These are phyloP conservation scores for Arothron firmamentum DNA, from an alignment of 2,113 vertebrate genomes.

Conservation along the genomic window DNA sequence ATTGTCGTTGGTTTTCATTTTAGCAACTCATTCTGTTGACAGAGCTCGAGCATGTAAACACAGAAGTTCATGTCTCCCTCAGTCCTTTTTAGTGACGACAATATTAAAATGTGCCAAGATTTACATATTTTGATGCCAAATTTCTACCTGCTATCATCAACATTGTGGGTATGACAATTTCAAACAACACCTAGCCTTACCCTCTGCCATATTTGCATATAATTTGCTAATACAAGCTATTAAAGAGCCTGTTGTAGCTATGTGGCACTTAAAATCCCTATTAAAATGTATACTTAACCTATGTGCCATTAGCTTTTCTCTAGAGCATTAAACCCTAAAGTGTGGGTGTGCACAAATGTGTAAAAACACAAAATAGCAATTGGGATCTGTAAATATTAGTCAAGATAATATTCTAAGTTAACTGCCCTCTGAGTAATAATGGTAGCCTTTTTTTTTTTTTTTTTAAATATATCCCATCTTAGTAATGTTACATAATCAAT, in stretches of 20 bases:
- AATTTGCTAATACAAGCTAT: no score
- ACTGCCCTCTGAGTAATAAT: neutral
- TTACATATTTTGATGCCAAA: no score
- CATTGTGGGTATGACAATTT: no score
- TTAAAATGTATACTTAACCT: constrained; percentile 3
- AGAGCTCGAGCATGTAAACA: constrained; percentile 12
- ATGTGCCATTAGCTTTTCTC: neutral
- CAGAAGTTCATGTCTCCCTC: constrained; percentile 2
- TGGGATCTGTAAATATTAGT: constrained; percentile 3
- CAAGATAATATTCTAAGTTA: neutral
- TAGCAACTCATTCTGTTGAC: constrained; percentile 16
- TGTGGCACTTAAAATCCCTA: neutral
- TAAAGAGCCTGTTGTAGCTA: neutral
- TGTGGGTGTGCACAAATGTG: neutral
- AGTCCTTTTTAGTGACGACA: neutral
- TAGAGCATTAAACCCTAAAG: neutral
- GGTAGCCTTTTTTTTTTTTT: neutral
- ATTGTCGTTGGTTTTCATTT: constrained; percentile 10
- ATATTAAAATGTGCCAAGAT: neutral
- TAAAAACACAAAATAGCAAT: neutral
- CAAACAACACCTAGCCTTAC: no score
- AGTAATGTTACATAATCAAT: neutral
- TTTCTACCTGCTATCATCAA: no score
- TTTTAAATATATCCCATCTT: neutral
- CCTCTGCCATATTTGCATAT: no score